Percentiles rank a stretch among this genome's conserved stretches.
phyloP scores from a whole-genome alignment of 2,113 vertebrate genomes.

The Hyperopisus bebe region DNA sequence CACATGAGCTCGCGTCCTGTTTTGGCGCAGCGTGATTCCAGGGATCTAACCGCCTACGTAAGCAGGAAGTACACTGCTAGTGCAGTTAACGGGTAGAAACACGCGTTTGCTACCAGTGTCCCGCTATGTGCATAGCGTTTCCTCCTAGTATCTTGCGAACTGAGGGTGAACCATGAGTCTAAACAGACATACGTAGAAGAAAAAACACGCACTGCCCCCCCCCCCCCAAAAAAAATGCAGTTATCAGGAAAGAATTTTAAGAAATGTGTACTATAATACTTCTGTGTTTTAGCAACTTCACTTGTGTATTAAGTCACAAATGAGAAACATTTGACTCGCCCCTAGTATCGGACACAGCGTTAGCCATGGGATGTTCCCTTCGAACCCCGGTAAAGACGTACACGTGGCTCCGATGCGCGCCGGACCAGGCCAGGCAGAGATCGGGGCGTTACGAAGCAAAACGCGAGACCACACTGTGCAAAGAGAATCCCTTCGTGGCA shows the following conservation, averaged over 20 bases:
- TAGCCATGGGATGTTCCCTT: not conserved
- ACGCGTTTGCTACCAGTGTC: not conserved
- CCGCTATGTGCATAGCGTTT: not conserved
- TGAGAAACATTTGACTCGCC: not conserved
- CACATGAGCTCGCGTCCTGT: not conserved
- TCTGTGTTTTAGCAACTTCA: not conserved
- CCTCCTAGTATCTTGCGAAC: not conserved
- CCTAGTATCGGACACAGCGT: not conserved
- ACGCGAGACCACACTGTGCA: not conserved
- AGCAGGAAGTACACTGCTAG: not conserved
- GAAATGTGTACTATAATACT: not conserved
- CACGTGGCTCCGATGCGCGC: not conserved
- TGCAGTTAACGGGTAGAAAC: not conserved
- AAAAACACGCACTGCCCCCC: not conserved
- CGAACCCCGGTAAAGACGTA: not conserved
- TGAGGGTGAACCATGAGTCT: not conserved
- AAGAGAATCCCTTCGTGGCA: not conserved
- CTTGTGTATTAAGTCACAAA: not conserved
- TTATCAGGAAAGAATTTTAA: not conserved
- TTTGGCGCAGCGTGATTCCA: not conserved
- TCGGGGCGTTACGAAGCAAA: not conserved
- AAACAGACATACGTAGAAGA: not conserved
- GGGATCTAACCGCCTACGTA: not conserved
- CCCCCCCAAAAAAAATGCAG: not conserved
- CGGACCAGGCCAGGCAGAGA: not conserved